These are phyloP conservation scores for Hypomecis punctinalis DNA, from an alignment of 2,888 invertebrate species.

Conservation along the genomic window DNA sequence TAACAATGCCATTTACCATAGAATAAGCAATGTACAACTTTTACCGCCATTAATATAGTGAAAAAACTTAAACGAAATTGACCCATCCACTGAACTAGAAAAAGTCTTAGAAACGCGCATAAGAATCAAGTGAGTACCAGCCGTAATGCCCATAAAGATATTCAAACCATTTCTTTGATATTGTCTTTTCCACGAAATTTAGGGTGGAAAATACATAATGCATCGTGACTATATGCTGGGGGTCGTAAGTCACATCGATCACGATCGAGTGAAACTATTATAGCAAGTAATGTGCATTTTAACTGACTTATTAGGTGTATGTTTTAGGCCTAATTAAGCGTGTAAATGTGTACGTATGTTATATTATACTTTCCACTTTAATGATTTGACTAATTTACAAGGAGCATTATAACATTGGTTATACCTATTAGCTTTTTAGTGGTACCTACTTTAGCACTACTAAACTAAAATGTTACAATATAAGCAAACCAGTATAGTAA, in stretches of 20 bases:
- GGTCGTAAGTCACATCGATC: neutral
- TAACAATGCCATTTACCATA: too few species aligned
- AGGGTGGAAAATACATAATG: constrained; percentile 10
- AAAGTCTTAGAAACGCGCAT: constrained; percentile 7
- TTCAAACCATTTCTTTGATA: constrained; percentile 10
- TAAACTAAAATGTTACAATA: too few species aligned
- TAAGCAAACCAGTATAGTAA: too few species aligned
- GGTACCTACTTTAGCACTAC: too few species aligned
- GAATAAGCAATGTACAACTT: too few species aligned
- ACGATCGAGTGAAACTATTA: neutral
- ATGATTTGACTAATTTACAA: too few species aligned
- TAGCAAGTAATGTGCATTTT: neutral
- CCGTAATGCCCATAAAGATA: neutral
- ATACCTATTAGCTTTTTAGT: too few species aligned
- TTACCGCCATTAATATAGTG: neutral
- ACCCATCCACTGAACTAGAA: constrained; percentile 10
- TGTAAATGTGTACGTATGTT: too few species aligned
- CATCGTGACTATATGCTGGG: neutral
- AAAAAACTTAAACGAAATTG: neutral
- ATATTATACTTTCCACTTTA: too few species aligned
- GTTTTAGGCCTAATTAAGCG: too few species aligned
- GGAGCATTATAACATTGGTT: too few species aligned
- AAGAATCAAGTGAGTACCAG: neutral
- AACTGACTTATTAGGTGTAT: too few species aligned
- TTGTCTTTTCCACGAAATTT: constrained; percentile 14